Evolutionary conservation across 2,888 invertebrate species (phyloP).

Genomic region (Drosophila flavopinicola): DNA sequence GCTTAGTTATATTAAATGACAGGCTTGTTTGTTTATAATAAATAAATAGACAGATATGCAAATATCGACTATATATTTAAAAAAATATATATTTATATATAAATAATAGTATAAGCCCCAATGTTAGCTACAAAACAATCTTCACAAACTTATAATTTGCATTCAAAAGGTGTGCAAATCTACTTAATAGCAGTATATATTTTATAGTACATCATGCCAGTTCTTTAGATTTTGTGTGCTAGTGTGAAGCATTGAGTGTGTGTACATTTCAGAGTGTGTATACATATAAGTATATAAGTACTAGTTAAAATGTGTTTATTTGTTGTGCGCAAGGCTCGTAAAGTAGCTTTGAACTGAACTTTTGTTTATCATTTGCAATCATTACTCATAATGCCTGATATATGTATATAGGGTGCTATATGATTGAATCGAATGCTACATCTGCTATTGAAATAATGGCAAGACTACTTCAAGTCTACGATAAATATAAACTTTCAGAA

Average conservation of each 20-base stretch:
- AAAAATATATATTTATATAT: too few relatives aligned
- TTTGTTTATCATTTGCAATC: constrained; percentile 32
- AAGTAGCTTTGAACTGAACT: constrained; percentile 36
- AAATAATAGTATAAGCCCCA: too few relatives aligned
- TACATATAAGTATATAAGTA: constrained; percentile 8
- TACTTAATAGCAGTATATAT: neutral
- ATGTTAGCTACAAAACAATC: too few relatives aligned
- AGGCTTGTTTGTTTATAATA: too few relatives aligned
- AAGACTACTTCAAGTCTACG: neutral
- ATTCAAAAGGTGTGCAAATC: constrained; percentile 32
- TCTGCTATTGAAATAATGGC: neutral
- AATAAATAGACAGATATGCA: too few relatives aligned
- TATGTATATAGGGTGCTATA: neutral
- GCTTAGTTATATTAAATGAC: too few relatives aligned
- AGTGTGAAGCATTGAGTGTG: constrained; percentile 17
- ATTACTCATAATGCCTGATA: constrained; percentile 21
- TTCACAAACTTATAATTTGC: neutral
- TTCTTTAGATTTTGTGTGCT: neutral
- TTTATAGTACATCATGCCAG: constrained; percentile 11
- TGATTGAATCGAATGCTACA: constrained; percentile 1
- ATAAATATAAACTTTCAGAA: constrained; percentile 1
- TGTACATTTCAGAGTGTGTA: constrained; percentile 3
- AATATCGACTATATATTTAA: too few relatives aligned
- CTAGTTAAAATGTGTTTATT: constrained; percentile 36
- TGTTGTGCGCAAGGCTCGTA: constrained; percentile 20